A percentile compares a stretch with the other conserved stretches of the same genome.
These are phyloP conservation scores for Mythimna loreyi DNA, from an alignment of 2,888 invertebrate genomes.

Conservation along the genomic window DNA sequence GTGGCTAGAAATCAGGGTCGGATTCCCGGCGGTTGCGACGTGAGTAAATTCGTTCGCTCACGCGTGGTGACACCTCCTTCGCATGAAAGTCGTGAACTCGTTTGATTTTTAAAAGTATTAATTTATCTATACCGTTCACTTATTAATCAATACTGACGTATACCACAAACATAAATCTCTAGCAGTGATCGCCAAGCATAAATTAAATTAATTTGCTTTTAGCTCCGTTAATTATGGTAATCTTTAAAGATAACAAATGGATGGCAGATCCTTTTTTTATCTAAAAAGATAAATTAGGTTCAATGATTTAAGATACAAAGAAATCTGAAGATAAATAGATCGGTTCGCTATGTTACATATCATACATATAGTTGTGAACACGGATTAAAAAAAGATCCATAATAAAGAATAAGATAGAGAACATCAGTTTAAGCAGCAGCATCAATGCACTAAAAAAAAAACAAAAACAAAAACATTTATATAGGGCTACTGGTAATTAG, in stretches of 20 bases:
- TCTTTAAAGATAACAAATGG: slow-evolving; percentile 10
- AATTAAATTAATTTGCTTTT: slow-evolving; percentile 21
- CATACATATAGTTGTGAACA: not conserved
- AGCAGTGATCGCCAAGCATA: slow-evolving; percentile 25
- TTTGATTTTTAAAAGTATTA: no score
- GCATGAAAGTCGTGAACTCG: no score
- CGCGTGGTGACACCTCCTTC: no score
- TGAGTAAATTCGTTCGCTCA: no score
- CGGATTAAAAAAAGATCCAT: not conserved
- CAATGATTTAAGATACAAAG: slow-evolving; percentile 3
- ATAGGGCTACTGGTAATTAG: no score
- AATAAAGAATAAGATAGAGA: no score
- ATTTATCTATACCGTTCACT: not conserved
- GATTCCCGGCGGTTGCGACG: no score
- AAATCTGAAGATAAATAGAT: slow-evolving; percentile 4
- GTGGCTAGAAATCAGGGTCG: no score
- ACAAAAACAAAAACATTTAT: no score
- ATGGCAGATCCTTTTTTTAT: not conserved
- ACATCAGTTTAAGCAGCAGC: no score
- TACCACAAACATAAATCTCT: slow-evolving; percentile 22
- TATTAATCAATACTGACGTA: slow-evolving; percentile 16
- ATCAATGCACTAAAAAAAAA: no score
- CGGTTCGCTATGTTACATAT: not conserved
- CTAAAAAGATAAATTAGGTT: slow-evolving; percentile 1
- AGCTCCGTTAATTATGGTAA: slow-evolving; percentile 30